These are phyloP conservation scores for Thera obeliscata DNA, from an alignment of 2,888 invertebrate species.

Conservation along the genomic window DNA sequence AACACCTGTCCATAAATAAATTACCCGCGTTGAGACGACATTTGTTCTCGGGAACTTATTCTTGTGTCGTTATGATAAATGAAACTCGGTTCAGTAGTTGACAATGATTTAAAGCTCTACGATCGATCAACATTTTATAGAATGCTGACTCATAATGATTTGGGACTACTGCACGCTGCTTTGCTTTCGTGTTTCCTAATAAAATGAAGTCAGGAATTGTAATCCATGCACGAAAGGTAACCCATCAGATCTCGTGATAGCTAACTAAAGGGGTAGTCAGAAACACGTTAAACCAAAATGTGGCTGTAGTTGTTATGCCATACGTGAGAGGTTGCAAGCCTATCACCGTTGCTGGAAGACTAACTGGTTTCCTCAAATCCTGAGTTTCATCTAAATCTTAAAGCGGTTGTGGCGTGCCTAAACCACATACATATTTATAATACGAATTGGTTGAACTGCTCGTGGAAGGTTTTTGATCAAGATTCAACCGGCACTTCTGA, in stretches of 20 bases:
- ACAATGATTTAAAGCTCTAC: neutral
- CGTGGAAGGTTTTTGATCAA: slow-evolving; percentile 11
- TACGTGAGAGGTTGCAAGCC: no score
- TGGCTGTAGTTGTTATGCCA: no score
- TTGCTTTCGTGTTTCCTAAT: no score
- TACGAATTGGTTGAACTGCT: neutral
- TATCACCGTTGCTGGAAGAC: neutral
- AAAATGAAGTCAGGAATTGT: no score
- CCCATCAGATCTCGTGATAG: no score
- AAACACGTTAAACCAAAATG: no score
- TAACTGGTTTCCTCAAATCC: no score
- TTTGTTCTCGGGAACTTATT: slow-evolving; percentile 36
- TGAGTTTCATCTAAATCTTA: no score
- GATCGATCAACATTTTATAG: neutral
- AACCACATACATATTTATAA: neutral
- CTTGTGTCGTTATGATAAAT: slow-evolving; percentile 36
- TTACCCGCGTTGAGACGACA: slow-evolving; percentile 36
- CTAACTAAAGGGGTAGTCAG: no score
- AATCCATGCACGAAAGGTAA: no score
- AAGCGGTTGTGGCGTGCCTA: neutral
- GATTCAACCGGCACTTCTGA: slow-evolving; percentile 14
- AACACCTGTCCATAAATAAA: slow-evolving; percentile 34
- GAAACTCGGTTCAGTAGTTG: slow-evolving; percentile 14
- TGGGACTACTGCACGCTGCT: no score
- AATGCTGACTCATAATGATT: neutral